Base-by-base conservation (phyloP, 2,888 invertebrate genomes). In the Agriopis marginaria region DNA sequence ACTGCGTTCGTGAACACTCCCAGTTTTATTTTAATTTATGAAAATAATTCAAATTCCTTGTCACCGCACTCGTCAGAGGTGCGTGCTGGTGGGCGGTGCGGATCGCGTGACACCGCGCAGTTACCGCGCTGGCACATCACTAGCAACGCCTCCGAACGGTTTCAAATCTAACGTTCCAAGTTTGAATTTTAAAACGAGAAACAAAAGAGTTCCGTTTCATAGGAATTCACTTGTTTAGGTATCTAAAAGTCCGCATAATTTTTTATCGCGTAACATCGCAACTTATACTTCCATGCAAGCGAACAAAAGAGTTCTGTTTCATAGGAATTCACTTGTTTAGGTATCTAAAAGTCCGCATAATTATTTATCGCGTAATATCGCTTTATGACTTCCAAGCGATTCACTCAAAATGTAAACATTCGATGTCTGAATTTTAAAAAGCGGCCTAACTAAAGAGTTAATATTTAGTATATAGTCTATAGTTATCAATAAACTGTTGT, bases 41-140 rank as follows among this genome's bases (percentile, higher is more conserved):
- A 66, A 64, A 61, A 60, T 62, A 58, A 49, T 53, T 62, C 40
- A 64, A 71, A 71, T 67, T 63, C 67, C 58, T 67, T 66, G 70
- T 70, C 66, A 66, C 69, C 69, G 69, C 69, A 64, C 59, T 68
- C 65, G 62, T 66, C 69, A 69, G 49, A 66, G 58, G 83, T 89
- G 91, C 92, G 92, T 91, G 91, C 82, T 77, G 85, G 83, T 88
- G 92, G 93, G 93, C 92, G 94, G 94, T 88, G 93, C 89, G 77
- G 82, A 62, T 94, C 84, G 93, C 93, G 94, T 93, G 94, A 82
- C 83, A 77, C 63, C 68, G 78, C 79, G 91, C 92, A 91, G 89
- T 94, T 91, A 93, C 82, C 83, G 82, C 65, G 85, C 83, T 81
- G 86, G 89, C 86, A 91, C 91, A 90, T 91, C 92, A 91, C 92